Evolutionary conservation across 2,797 vertebrate species (phyloP), one percentile per base, ranked within the genome.

Genomic region (Taenioides sp.): DNA sequence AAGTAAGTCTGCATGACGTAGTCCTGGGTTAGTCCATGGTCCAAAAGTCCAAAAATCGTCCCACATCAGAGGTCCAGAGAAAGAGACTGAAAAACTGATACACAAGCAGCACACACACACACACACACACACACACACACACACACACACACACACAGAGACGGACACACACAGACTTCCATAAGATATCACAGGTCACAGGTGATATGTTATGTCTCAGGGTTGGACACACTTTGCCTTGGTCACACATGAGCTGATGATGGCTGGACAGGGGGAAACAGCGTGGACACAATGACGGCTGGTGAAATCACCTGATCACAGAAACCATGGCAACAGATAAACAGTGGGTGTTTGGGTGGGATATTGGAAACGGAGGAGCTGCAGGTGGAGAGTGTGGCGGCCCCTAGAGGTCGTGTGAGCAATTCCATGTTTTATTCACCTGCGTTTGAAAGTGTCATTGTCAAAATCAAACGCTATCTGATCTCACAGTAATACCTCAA

Each of bases 151-250:
- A 66, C 37, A 37, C 7, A 2, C 61, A 77, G 74, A 73, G 18
- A 80, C 76, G 70, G 63, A 76, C 50, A 67, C 34, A 72, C 62
- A 75, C n/a, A 61, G 12, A 25, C 43, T 49, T 65, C 40, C 16
- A 49, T 78, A 62, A 85, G 73, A 75, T 68, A 78, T 73, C 69
- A 67, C 43, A 65, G 16, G 23, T 57, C 58, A 5, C 20, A 54
- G 52, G 52, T 73, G 73, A 71, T 75, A 76, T 79, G 77, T 80
- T 70, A 76, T 74, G 68, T 70, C 57, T 79, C 76, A 82, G 71
- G 63, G 47, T 47, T 16, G 10, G 11, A 63, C 61, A 63, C 61
- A 65, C 63, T 65, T 65, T 65, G 63, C 63, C 63, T 65, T 50
- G 6, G 22, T 25, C 43, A 49, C 63, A 65, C 37, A 62, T 62